Base-by-base conservation (phyloP, 2,888 invertebrate genomes). In the Callinectes sapidus region DNA sequence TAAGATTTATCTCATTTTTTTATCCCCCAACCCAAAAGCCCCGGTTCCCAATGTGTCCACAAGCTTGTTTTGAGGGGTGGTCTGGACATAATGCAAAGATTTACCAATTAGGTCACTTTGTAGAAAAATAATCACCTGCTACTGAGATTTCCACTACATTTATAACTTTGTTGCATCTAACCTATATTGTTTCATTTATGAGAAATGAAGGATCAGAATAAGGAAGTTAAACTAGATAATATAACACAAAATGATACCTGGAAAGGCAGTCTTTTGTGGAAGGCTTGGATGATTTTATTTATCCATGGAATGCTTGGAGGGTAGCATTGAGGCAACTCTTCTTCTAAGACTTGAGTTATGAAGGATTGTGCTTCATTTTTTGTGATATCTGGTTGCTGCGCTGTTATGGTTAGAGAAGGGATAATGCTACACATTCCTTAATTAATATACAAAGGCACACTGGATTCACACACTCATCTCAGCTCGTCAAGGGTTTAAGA, bases 271-370 rank as follows among this genome's bases (percentile, higher is more conserved):
- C 71, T 77, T 13, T 2, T 77, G 71, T 77, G 71, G 28, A 77
- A 77, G n/a, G 71, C 71, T n/a, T 28, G 71, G n/a, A 77, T 77
- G n/a, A 77, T n/a, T 28, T 28, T 23, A 77, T 77, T 77, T n/a
- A 77, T 77, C 71, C 71, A 77, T 13, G 6, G 28, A 13, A 77
- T n/a, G 71, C 32, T 77, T 77, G 71, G 28, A 77, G 71, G 71
- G 13, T 28, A 28, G 10, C 2, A 5, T 2, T 5, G 71, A 77
- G 71, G 71, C n/a, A 77, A n/a, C 3, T 77, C 71, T 77, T 77
- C 71, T 8, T 32, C 32, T 28, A 77, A 77, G 6, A 77, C 28
- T 28, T 77, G 28, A 23, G 28, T 77, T n/a, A 77, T 28, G 28
- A 77, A 77, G 6, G n/a, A 23, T 13, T 77, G 28, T 77, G 71